phyloP scores from a whole-genome alignment of 1,140 invertebrate genomes.

The Monomorium pharaonis region DNA sequence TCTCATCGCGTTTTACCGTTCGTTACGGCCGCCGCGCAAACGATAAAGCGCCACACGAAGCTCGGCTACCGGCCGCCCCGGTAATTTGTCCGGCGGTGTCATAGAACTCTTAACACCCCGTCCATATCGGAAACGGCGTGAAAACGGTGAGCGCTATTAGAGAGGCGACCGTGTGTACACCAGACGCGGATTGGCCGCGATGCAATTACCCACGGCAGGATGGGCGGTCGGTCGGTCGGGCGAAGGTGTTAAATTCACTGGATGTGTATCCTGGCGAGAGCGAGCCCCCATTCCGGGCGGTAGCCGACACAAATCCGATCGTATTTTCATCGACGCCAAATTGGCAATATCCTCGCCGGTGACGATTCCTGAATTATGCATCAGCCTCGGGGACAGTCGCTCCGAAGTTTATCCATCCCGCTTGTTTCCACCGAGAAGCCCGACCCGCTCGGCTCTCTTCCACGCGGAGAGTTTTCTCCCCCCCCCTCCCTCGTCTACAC shows the following conservation, averaged over 20 bases:
- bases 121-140: slow-evolving; percentile 55
- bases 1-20: slow-evolving; percentile 16
- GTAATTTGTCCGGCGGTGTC: slow-evolving; percentile 46
- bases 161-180: slow-evolving; percentile 57
- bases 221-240: slow-evolving; percentile 66
- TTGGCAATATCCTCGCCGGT: slow-evolving; percentile 86
- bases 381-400: slow-evolving; percentile 84
- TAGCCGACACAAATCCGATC: slow-evolving; percentile 85
- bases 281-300: slow-evolving; percentile 62
- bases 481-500: slow-evolving; percentile 35
- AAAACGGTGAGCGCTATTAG: slow-evolving; percentile 67
- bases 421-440: slow-evolving; percentile 79
- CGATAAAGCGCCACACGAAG: slow-evolving; percentile 9
- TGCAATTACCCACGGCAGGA: slow-evolving; percentile 73
- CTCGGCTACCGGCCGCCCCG: neutral
- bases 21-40: neutral
- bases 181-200: slow-evolving; percentile 69
- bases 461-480: slow-evolving; percentile 64
- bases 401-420: slow-evolving; percentile 85
- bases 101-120: slow-evolving; percentile 49
- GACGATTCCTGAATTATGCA: slow-evolving; percentile 86
- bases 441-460: slow-evolving; percentile 67
- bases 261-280: slow-evolving; percentile 68
- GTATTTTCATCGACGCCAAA: slow-evolving; percentile 86
- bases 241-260: slow-evolving; percentile 84